Base-by-base conservation (phyloP, 2,113 vertebrate species). In the Rhegmatorhina hoffmannsi region DNA sequence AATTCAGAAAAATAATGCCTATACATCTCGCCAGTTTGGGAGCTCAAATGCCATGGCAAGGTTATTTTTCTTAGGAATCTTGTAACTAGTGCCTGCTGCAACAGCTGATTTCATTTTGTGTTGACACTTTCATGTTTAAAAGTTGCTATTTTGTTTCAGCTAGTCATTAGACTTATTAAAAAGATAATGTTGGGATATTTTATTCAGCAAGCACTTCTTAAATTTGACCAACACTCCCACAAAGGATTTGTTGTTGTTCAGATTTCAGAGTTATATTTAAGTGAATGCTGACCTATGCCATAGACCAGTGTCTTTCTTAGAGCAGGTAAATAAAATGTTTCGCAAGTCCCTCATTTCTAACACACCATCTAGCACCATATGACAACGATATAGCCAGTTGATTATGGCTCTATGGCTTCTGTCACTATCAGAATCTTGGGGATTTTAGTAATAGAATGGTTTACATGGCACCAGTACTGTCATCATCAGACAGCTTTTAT, bases 11-110 rank as follows among this genome's bases (percentile, higher is more conserved):
- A 67, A 43, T 28, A 63, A 62, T 58, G 2, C 17, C 11, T 46
- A 10, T 69, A 36, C 6, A 55, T 5, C 33, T 79, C 46, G 4
- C 10, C 1, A 0, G 0, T 78, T 69, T 44, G 47, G 4, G 13
- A 87, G 7, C 17, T 68, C 40, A 76, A 79, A 64, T 26, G 8
- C 44, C 28, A 26, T 1, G 16, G 7, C 26, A 67, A 46, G 14
- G 7, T 6, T 55, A 11, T 28, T 53, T 86, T 86, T 77, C 47
- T 52, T 25, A 25, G 10, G 14, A 56, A 46, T 83, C 20, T 36
- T 58, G 6, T 58, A 55, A 70, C 38, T 73, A 76, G 10, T 29
- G 17, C 2, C 24, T 78, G 8, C 17, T 70, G 2, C 52, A 90
- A 62, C 16, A 53, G 8, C 7, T 78, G 43, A 87, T 62, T 75